Evolutionary conservation across 2,888 invertebrate genomes (phyloP).

Genomic region (Xanthia togata): DNA sequence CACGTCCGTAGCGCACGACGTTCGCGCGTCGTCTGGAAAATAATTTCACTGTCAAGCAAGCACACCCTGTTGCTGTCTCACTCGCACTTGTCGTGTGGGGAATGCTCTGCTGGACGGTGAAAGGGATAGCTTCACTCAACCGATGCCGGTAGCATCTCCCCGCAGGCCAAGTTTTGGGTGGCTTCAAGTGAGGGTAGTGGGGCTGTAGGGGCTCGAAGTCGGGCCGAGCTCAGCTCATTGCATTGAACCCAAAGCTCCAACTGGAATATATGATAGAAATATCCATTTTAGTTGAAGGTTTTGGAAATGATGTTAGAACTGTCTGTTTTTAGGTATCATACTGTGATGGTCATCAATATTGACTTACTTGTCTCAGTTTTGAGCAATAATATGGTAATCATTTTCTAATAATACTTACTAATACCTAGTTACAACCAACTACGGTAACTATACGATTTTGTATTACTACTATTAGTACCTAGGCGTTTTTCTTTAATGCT

Average conservation of each 20-base stretch:
- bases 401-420: background rate
- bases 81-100: constrained; percentile 72
- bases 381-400: constrained; percentile 42
- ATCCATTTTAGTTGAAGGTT: background rate
- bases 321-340: constrained; percentile 17
- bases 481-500: no score
- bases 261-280: constrained; percentile 73
- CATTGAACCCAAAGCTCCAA: constrained; percentile 89
- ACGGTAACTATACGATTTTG: background rate
- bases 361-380: constrained; percentile 42
- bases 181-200: constrained; percentile 72
- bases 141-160: constrained; percentile 78
- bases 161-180: constrained; percentile 76
- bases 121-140: constrained; percentile 77
- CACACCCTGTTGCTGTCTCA: constrained; percentile 72
- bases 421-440: background rate
- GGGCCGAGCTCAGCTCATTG: constrained; percentile 87
- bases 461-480: no score
- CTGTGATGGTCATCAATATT: constrained; percentile 23
- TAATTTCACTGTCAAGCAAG: constrained; percentile 74
- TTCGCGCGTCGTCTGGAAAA: constrained; percentile 61
- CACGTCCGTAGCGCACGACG: constrained; percentile 68
- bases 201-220: constrained; percentile 77
- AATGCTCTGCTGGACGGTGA: constrained; percentile 78
- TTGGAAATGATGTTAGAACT: background rate